Base-by-base conservation (phyloP, 2,797 vertebrate genomes). In the Percopsis omiscomaycus region DNA sequence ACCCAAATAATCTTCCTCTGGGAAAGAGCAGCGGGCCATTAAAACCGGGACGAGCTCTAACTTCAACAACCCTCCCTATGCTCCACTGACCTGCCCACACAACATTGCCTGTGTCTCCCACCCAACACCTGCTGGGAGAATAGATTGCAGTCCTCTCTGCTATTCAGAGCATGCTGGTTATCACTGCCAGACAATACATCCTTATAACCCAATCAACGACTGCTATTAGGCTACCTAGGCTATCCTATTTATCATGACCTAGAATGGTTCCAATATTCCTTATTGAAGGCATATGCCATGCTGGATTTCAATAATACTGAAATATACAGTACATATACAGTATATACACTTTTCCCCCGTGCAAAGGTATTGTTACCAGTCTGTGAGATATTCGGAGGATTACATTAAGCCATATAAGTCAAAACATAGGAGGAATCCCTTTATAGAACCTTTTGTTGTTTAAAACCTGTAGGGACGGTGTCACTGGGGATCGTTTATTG, bases 1-100 rank as follows among this genome's bases (percentile, higher is more conserved):
- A 75, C 73, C 74, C 32, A 68, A 70, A 77, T 22, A 76, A 68
- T 49, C 52, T 64, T 47, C 62, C 74, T 72, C 28, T n/a, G 71
- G 74, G 71, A 72, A 46, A 56, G 75, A 57, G 74, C 64, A 75
- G 67, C 62, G 51, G 73, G 79, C 82, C 73, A 80, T 82, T 76
- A 81, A 46, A 50, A 69, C 64, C 45, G 1, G 27, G 55, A 69
- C 32, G 11, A 74, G 68, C 71, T 75, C 73, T 74, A 73, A 68
- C 50, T 57, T 70, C 46, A 47, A 69, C 69, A 76, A 69, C 58
- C 69, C 5, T 86, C 78, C 62, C 58, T 29, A 0, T 68, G 66
- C 59, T 57, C 55, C 42, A 56, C 61, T 74, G 78, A 80, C 68
- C 69, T 64, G 62, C 51, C 63, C 52, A 53, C 67, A 65, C 50